Percentiles rank a stretch among this genome's conserved stretches.
These are phyloP conservation scores for Nasonia longicornis DNA, from an alignment of 1,140 invertebrate genomes.

Conservation along the genomic window DNA sequence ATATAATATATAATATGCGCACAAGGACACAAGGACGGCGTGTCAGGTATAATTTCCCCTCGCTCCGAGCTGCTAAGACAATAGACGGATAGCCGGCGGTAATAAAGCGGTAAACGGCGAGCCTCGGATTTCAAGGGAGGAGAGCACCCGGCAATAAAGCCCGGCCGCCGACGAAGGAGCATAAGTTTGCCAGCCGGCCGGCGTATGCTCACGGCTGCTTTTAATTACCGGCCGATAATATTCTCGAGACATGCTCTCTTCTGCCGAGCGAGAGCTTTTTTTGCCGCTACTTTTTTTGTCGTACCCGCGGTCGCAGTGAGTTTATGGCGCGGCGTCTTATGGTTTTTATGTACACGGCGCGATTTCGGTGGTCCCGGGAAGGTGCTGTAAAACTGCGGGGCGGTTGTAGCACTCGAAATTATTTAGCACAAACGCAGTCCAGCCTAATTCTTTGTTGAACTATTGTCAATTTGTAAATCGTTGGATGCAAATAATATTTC, in stretches of 20 bases:
- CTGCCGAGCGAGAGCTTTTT: background rate
- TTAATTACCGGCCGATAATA: background rate
- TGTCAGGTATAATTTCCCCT: background rate
- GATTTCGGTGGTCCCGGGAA: too few relatives aligned
- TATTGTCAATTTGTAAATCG: too few relatives aligned
- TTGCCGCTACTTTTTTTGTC: background rate
- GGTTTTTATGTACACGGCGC: background rate
- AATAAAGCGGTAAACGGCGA: constrained; percentile 26
- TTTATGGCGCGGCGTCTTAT: background rate
- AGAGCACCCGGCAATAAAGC: constrained; percentile 13
- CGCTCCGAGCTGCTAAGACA: background rate
- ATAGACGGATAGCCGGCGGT: background rate
- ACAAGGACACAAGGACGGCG: background rate
- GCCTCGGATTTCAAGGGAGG: background rate
- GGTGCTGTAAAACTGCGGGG: too few relatives aligned
- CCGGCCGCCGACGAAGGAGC: background rate
- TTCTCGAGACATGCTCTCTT: background rate
- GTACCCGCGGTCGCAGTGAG: background rate
- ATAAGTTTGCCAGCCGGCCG: background rate
- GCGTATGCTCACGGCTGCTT: background rate
- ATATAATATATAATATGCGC: too few relatives aligned
- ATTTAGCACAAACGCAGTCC: too few relatives aligned
- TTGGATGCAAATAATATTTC: too few relatives aligned
- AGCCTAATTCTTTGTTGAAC: too few relatives aligned
- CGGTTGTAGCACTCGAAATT: too few relatives aligned